These are phyloP conservation scores for Mareca strepera DNA, from an alignment of 2,797 vertebrate species.

Conservation along the genomic window DNA sequence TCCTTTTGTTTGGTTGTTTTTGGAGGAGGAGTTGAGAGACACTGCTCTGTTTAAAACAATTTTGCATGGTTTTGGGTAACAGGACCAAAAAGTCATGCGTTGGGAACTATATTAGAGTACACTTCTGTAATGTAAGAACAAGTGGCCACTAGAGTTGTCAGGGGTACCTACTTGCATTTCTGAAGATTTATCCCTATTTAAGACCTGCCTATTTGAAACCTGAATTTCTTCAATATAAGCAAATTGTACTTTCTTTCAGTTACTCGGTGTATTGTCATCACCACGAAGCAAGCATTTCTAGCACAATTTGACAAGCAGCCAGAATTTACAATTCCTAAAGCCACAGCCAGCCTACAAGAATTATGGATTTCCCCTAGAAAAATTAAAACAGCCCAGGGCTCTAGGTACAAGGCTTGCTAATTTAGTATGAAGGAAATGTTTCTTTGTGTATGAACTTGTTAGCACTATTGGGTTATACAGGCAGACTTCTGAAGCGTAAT, in stretches of 20 bases:
- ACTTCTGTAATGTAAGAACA: too few relatives aligned
- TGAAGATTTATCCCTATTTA: neutral
- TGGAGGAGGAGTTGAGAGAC: neutral
- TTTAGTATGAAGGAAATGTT: neutral
- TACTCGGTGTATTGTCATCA: neutral
- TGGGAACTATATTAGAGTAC: neutral
- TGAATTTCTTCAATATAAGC: neutral
- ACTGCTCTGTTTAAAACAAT: neutral
- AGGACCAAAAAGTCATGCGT: accelerated
- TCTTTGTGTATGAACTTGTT: neutral
- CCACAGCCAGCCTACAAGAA: neutral
- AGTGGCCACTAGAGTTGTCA: neutral
- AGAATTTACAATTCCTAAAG: neutral
- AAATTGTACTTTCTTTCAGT: neutral
- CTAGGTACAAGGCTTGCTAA: neutral
- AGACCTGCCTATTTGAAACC: neutral
- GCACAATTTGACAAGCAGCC: neutral
- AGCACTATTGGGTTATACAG: neutral
- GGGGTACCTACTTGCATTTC: neutral
- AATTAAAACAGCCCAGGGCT: neutral
- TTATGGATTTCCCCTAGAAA: neutral
- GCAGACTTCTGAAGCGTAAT: neutral
- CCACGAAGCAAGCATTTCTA: neutral
- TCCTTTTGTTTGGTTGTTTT: neutral
- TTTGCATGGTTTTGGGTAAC: neutral